Conservation (phyloP, 1,140 invertebrate species). For the Anthonomus grandis region DNA sequence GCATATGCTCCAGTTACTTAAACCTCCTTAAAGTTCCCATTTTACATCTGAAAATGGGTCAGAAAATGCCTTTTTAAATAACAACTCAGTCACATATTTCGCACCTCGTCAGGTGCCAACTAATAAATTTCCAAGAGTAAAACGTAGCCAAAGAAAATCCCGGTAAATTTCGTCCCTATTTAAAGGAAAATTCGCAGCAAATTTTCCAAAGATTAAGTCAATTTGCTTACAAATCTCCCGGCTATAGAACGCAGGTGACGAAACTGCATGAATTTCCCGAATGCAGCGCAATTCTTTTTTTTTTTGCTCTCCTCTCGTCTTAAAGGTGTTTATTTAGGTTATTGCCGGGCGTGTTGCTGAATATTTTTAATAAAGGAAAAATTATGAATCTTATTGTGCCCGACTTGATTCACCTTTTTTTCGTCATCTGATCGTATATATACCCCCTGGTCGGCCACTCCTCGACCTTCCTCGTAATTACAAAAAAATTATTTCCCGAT, state of each 20-base stretch:
- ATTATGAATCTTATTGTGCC: neutral
- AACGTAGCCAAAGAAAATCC: conserved; percentile 19
- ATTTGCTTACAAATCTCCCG: conserved; percentile 33
- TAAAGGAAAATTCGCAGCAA: conserved; percentile 29
- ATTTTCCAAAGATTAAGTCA: conserved; percentile 33
- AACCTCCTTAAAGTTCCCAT: too few relatives aligned
- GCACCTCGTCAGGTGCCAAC: conserved; percentile 22
- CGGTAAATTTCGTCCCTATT: conserved; percentile 22
- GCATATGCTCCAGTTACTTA: too few relatives aligned
- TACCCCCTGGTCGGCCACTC: neutral
- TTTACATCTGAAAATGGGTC: too few relatives aligned
- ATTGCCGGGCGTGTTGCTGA: too few relatives aligned
- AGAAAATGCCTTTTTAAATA: too few relatives aligned
- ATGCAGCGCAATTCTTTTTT: conserved; percentile 29
- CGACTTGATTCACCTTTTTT: neutral
- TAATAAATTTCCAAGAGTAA: conserved; percentile 23
- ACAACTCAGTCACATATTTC: too few relatives aligned
- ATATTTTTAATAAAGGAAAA: too few relatives aligned
- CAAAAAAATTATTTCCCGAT: too few relatives aligned
- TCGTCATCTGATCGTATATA: neutral
- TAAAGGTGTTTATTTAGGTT: too few relatives aligned
- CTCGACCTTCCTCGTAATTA: neutral
- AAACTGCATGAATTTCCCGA: conserved; percentile 24
- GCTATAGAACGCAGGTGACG: conserved; percentile 26
- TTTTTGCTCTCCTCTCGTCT: too few relatives aligned